Evolutionary conservation across 2,113 vertebrate genomes (phyloP), one percentile per base, ranked within the genome.

Genomic region (Sterna hirundo): DNA sequence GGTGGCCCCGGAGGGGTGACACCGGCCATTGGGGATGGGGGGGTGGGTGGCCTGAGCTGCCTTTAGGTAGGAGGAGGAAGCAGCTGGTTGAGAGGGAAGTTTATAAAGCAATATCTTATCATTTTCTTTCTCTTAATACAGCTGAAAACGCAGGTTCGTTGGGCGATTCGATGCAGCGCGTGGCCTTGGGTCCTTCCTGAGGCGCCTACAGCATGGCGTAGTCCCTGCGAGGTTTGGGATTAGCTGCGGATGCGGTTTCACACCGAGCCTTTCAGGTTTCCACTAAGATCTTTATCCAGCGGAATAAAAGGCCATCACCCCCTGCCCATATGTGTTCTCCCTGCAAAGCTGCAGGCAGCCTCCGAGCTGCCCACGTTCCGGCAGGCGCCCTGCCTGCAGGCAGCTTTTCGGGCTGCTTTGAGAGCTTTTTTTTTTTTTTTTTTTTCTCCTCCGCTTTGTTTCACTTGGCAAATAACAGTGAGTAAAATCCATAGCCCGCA

Each of bases 271-370:
- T 96, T 92, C 94, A 80, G 88, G 70, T 96, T 89, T 76, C 58
- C 77, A 6, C 79, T 92, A 70, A 94, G 92, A 94, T 96, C 92
- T 88, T 94, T 91, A 92, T 91, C 94, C 86, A 60, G 86, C 12
- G 15, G 75, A 79, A 91, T 94, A 95, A 94, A 96, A 91, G 92
- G 86, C 92, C 78, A 80, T 93, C 90, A 79, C 90, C 84, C 65
- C 85, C 89, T 94, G 95, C 87, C 94, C 88, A 55, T 93, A 69
- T 88, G 86, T 86, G 90, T 90, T 91, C 94, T 96, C 91, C 83
- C 22, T 55, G 86, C 84, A 64, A n/a, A 96, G 89, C 94, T 86
- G 80, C 79, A 62, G 89, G 77, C 89, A 90, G 89, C 78, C 84
- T 74, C 42, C 2, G 21, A 84, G 79, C 95, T 94, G 95, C 96